Conservation (phyloP, 2,113 vertebrate genomes). For the Gnathonemus echidnorhynchus region DNA sequence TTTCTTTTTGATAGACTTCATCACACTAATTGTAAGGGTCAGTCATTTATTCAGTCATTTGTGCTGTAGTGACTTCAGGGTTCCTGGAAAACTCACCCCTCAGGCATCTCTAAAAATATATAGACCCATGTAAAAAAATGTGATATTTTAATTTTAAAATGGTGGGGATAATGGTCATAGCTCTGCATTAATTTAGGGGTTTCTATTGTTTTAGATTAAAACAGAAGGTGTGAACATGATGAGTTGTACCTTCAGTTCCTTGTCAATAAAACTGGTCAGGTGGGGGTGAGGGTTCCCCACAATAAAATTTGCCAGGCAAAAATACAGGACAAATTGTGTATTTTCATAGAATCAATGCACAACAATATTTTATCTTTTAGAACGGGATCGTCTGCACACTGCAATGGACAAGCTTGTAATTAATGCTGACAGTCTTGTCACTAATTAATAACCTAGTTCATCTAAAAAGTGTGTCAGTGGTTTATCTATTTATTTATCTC, state of each 20-base stretch:
- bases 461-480: neutral
- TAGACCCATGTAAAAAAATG: neutral
- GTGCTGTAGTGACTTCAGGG: neutral
- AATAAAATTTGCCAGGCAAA: neutral
- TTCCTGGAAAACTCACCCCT: neutral
- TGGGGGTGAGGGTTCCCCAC: neutral
- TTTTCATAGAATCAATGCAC: neutral
- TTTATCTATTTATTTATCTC: neutral
- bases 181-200: neutral
- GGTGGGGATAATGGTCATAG: neutral
- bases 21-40: neutral
- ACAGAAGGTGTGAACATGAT: neutral
- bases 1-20: neutral
- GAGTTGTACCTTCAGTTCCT: neutral
- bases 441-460: neutral
- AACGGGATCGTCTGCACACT: neutral
- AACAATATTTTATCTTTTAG: neutral
- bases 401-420: neutral
- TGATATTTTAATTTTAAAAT: neutral
- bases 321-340: neutral
- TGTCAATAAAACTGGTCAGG: neutral
- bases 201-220: neutral
- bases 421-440: too few species aligned
- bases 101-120: neutral
- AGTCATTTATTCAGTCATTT: too few species aligned